A percentile compares a stretch with the other conserved stretches of the same genome.
Conservation (phyloP, 2,113 vertebrate species). For the Arothron firmamentum region DNA sequence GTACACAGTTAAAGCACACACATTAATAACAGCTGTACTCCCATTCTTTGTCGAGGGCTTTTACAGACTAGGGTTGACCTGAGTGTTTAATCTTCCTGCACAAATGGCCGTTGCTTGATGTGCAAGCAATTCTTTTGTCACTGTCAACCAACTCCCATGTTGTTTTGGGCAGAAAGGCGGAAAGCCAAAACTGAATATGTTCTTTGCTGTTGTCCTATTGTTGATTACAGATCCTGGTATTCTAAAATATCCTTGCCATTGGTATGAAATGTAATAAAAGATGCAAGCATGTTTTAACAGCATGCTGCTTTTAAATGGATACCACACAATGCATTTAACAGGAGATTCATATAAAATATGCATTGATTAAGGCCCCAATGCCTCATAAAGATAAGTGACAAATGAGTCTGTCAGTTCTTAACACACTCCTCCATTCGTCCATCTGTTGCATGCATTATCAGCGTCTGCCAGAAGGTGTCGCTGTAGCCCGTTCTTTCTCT, state of each 20-base stretch:
- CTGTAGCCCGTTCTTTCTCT: slow-evolving; percentile 44
- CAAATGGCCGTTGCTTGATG: slow-evolving; percentile 52
- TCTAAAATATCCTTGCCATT: neutral
- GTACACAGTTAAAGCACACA: slow-evolving; percentile 65
- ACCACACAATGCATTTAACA: too few relatives aligned
- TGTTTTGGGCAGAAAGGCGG: slow-evolving; percentile 16
- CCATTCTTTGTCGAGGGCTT: slow-evolving; percentile 61
- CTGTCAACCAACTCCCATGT: slow-evolving; percentile 41
- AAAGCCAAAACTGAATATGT: slow-evolving; percentile 19
- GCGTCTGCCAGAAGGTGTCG: slow-evolving; percentile 68
- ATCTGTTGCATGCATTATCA: slow-evolving; percentile 16
- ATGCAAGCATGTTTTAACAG: too few relatives aligned
- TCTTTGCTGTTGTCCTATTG: neutral
- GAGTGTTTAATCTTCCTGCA: slow-evolving; percentile 63
- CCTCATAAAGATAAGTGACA: too few relatives aligned
- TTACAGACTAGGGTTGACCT: slow-evolving; percentile 62
- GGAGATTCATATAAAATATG: too few relatives aligned
- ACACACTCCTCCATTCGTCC: neutral
- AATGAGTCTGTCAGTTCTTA: neutral
- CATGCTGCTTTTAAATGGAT: too few relatives aligned
- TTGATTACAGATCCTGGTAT: neutral
- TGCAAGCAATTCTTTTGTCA: slow-evolving; percentile 64
- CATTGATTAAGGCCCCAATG: too few relatives aligned
- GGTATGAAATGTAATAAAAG: too few relatives aligned
- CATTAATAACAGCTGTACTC: slow-evolving; percentile 70